These are phyloP conservation scores for Laupala kohalensis DNA, from an alignment of 1,140 invertebrate genomes.

Conservation along the genomic window DNA sequence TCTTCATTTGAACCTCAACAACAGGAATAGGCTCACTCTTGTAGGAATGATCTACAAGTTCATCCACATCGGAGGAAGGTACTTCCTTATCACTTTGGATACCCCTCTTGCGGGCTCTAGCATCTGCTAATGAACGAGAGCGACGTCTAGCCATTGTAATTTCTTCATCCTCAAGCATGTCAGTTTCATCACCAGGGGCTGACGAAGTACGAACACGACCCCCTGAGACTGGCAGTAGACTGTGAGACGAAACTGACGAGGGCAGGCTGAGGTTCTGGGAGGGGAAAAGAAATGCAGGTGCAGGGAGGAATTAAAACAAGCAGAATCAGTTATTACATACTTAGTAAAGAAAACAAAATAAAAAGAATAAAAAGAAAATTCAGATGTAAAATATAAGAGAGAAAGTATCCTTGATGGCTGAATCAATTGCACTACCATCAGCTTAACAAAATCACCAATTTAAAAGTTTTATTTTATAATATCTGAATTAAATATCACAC, in stretches of 20 bases:
- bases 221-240: background rate
- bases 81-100: background rate
- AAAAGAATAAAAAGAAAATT: background rate
- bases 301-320: constrained; percentile 3
- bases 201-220: background rate
- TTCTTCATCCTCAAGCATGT: background rate
- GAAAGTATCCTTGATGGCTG: background rate
- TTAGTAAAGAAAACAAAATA: background rate
- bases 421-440: too few relatives aligned
- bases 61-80: background rate
- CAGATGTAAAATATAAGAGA: background rate
- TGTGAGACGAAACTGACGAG: background rate
- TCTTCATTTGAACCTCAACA: background rate
- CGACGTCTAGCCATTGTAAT: background rate
- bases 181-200: background rate
- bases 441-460: too few relatives aligned
- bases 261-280: constrained; percentile 3
- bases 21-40: background rate
- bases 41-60: background rate
- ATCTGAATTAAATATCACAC: too few relatives aligned
- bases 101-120: background rate
- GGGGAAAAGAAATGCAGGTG: background rate
- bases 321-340: constrained; percentile 5
- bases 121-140: background rate
- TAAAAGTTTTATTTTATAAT: too few relatives aligned